phyloP scores from a whole-genome alignment of 92 coral and sea anemone genomes.

The Phenganax marumi region DNA sequence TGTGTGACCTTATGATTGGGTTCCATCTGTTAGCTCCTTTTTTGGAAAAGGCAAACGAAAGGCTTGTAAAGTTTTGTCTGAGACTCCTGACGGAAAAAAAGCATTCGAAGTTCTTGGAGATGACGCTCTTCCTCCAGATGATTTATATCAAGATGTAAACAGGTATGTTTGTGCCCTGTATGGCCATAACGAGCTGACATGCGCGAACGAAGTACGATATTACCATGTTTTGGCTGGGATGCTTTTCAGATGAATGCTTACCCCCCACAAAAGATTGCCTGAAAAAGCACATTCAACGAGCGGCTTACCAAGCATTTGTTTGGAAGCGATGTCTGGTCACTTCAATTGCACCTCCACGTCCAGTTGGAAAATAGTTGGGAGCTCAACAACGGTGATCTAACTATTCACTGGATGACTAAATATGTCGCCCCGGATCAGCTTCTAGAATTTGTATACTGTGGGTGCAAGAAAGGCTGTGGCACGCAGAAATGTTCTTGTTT shows the following conservation, averaged over 20 bases:
- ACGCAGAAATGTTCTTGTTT: not conserved
- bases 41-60: not conserved
- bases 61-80: not conserved
- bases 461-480: constrained; percentile 1
- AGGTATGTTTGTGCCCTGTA: constrained; percentile 37
- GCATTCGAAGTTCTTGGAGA: not conserved
- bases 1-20: constrained; percentile 1
- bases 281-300: constrained; percentile 18
- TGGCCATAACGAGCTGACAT: constrained; percentile 27
- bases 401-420: constrained; percentile 6
- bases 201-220: constrained; percentile 37
- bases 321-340: not conserved
- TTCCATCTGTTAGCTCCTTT: constrained; percentile 6
- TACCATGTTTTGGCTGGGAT: constrained; percentile 40
- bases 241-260: constrained; percentile 5
- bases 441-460: not conserved
- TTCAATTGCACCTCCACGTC: constrained; percentile 12
- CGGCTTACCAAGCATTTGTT: constrained; percentile 10
- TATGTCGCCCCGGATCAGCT: constrained; percentile 6
- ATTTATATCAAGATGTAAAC: not conserved
- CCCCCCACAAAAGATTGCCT: not conserved
- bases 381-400: not conserved
- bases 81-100: not conserved
- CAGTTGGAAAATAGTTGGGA: not conserved
- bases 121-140: not conserved